A percentile compares a stretch with the other conserved stretches of the same genome.
Evolutionary conservation across 2,113 vertebrate species (phyloP).

Genomic region (Astatoreochromis straeleni): DNA sequence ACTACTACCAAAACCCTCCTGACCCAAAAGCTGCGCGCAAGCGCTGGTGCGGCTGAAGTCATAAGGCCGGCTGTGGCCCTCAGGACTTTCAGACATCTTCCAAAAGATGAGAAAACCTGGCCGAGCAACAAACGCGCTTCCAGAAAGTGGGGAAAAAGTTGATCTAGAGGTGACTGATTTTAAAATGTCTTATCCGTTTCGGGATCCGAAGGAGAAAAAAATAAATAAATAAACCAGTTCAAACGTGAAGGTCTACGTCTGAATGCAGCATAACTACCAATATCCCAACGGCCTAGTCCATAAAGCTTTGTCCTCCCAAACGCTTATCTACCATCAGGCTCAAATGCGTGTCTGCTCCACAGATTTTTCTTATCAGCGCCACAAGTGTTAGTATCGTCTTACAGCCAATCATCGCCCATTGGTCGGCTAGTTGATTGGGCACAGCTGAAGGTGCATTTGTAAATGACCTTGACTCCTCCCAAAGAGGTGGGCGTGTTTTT

Average conservation of each 20-base stretch:
- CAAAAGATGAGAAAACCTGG: not conserved
- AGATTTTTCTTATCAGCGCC: slow-evolving; percentile 56
- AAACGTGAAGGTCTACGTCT: not conserved
- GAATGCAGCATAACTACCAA: slow-evolving; percentile 23
- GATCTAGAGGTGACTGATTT: not conserved
- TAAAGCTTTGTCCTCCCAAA: not conserved
- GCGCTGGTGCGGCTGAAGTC: slow-evolving; percentile 59
- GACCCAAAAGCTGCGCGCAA: slow-evolving; percentile 48
- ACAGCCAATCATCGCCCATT: slow-evolving; percentile 61
- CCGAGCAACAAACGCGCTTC: not conserved
- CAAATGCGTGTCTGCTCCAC: slow-evolving; percentile 15
- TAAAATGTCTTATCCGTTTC: not conserved
- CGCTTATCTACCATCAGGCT: slow-evolving; percentile 21
- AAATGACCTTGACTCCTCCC: slow-evolving; percentile 81
- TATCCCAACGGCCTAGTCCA: slow-evolving; percentile 21
- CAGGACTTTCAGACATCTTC: slow-evolving; percentile 71
- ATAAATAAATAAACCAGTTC: not conserved
- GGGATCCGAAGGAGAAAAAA: not conserved
- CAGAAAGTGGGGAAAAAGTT: not conserved
- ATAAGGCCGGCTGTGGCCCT: slow-evolving; percentile 58
- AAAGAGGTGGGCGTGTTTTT: slow-evolving; percentile 38
- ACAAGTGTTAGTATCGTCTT: slow-evolving; percentile 1
- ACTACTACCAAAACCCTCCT: slow-evolving; percentile 48
- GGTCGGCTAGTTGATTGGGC: slow-evolving; percentile 67
- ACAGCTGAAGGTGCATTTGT: slow-evolving; percentile 72